Conservation (phyloP, 2,888 invertebrate species). For the Tipula confusa region DNA sequence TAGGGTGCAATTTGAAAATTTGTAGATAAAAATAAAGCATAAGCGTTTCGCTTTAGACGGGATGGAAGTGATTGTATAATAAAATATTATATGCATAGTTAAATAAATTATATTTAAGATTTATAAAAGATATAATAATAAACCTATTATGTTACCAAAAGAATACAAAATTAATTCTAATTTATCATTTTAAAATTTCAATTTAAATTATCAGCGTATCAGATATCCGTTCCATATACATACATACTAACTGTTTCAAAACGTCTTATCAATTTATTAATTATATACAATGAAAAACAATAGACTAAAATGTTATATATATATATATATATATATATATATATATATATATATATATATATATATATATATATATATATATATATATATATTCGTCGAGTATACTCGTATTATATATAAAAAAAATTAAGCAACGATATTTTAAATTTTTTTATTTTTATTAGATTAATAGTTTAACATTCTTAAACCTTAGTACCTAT, state of each 20-base stretch:
- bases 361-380: not conserved
- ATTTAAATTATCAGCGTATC: not conserved
- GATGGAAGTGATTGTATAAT: not conserved
- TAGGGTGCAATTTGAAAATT: not conserved
- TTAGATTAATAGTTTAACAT: no score
- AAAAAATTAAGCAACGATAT: no score
- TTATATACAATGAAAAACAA: not conserved
- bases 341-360: not conserved
- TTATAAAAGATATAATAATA: not conserved
- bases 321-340: not conserved
- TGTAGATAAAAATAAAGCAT: not conserved
- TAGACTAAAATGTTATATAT: not conserved
- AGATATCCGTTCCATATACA: constrained; percentile 7
- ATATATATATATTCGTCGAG: not conserved
- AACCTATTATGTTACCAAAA: not conserved
- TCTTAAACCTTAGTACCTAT: no score
- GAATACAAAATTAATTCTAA: not conserved
- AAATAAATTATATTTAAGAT: not conserved
- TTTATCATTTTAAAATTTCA: not conserved
- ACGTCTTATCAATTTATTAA: not conserved
- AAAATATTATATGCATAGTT: no score
- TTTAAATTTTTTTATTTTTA: no score
- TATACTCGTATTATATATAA: no score
- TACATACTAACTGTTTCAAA: not conserved
- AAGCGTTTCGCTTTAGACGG: not conserved